Conservation (phyloP, 30 jellyfish, hydroid and myxozoan species). For the Aurelia coerulea region DNA sequence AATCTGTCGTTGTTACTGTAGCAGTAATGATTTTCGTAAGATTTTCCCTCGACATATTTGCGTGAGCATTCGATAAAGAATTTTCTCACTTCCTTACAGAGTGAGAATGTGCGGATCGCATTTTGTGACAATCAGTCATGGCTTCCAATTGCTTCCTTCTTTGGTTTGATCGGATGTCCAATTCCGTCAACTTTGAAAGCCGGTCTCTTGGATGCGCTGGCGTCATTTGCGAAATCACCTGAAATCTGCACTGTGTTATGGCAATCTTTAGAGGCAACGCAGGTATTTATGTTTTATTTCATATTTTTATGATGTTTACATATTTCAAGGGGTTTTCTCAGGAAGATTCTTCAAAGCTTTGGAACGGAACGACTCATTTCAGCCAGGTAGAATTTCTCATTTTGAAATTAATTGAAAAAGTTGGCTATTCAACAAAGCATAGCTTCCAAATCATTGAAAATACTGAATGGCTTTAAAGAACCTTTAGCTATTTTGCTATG, state of each 20-base stretch:
- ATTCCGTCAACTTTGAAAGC: conserved; percentile 85
- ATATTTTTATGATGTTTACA: neutral
- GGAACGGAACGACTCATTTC: too few relatives aligned
- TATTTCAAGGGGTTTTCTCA: neutral
- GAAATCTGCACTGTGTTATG: conserved; percentile 87
- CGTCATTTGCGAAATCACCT: conserved; percentile 90
- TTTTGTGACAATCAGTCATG: conserved; percentile 91
- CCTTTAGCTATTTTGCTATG: too few relatives aligned
- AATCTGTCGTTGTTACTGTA: too few relatives aligned
- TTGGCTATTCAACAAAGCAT: too few relatives aligned
- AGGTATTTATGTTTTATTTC: conserved; percentile 42
- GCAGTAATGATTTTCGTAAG: too few relatives aligned
- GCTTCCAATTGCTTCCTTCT: conserved; percentile 93
- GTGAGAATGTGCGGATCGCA: conserved; percentile 89
- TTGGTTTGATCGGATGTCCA: conserved; percentile 94
- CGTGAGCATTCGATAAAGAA: too few relatives aligned
- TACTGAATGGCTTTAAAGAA: too few relatives aligned
- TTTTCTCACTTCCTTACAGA: conserved; percentile 17
- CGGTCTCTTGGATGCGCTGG: conserved; percentile 75
- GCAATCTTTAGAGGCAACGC: conserved; percentile 98
- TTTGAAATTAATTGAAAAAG: too few relatives aligned
- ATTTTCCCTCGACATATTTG: too few relatives aligned
- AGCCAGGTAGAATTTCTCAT: too few relatives aligned
- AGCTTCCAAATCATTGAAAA: too few relatives aligned
- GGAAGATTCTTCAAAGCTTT: neutral